A percentile compares a stretch with the other conserved stretches of the same genome.
These are phyloP conservation scores for Sinopyrophorus schimmeli DNA, from an alignment of 2,888 invertebrate genomes.

Conservation along the genomic window DNA sequence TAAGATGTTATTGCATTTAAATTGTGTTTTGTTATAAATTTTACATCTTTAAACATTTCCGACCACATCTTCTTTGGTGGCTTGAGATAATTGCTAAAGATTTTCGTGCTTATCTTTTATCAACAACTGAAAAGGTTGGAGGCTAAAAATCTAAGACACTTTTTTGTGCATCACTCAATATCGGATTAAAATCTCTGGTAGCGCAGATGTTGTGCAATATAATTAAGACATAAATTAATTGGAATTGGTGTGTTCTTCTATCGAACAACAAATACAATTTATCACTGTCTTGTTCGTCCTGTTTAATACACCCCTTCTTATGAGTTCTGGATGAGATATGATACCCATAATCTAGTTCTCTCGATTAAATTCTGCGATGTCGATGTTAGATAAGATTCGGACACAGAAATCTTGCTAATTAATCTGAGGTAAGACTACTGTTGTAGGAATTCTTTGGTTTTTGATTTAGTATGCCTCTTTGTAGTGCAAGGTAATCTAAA, in stretches of 20 bases:
- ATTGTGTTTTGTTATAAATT: too few relatives aligned
- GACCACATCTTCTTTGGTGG: slow-evolving; percentile 3
- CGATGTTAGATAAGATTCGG: slow-evolving; percentile 20
- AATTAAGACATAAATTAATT: slow-evolving; percentile 27
- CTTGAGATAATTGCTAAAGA: slow-evolving; percentile 9
- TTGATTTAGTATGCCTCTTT: too few relatives aligned
- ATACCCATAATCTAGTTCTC: slow-evolving; percentile 18
- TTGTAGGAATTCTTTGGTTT: too few relatives aligned
- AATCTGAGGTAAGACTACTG: slow-evolving; percentile 8
- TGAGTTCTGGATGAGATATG: slow-evolving; percentile 10
- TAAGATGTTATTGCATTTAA: too few relatives aligned
- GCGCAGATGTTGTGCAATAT: slow-evolving; percentile 22
- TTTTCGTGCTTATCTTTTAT: slow-evolving; percentile 7
- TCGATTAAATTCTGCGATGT: slow-evolving; percentile 21
- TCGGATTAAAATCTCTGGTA: slow-evolving; percentile 10
- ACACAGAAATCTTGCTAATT: slow-evolving; percentile 3
- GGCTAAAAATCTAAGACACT: slow-evolving; percentile 7
- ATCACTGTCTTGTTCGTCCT: slow-evolving; percentile 17
- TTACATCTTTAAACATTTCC: too few relatives aligned
- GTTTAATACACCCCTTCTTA: slow-evolving; percentile 1
- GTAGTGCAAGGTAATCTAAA: too few relatives aligned
- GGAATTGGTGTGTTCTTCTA: slow-evolving; percentile 14
- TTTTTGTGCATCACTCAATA: background rate
- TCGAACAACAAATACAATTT: slow-evolving; percentile 22
- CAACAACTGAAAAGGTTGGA: background rate